These are phyloP conservation scores for Caerostris darwini DNA, from an alignment of 1,140 invertebrate genomes.

Conservation along the genomic window DNA sequence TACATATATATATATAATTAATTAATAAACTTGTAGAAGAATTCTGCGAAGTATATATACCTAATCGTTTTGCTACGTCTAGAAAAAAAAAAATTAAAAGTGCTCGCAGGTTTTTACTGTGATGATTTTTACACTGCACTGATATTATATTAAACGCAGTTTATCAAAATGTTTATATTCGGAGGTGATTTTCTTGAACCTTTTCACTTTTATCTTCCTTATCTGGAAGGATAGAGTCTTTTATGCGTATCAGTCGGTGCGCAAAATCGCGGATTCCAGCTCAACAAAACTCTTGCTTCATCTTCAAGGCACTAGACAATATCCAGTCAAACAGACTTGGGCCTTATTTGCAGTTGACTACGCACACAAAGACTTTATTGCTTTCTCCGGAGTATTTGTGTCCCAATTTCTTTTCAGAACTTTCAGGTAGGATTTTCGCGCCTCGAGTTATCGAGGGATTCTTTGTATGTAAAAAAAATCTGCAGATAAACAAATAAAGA, in stretches of 20 bases:
- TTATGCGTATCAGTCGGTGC: slow-evolving; percentile 34
- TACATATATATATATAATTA: too few species aligned
- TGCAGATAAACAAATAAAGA: slow-evolving; percentile 31
- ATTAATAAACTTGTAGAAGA: too few species aligned
- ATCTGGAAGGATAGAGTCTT: slow-evolving; percentile 46
- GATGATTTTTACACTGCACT: neutral
- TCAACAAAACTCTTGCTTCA: slow-evolving; percentile 46
- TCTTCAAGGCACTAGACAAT: slow-evolving; percentile 51
- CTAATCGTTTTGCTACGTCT: too few species aligned
- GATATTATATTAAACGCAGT: neutral
- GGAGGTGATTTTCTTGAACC: slow-evolving; percentile 5
- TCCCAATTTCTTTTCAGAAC: slow-evolving; percentile 40
- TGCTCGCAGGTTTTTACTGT: neutral
- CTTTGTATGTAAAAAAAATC: neutral
- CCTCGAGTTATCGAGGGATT: slow-evolving; percentile 34
- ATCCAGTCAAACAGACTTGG: slow-evolving; percentile 48
- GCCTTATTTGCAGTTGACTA: slow-evolving; percentile 70
- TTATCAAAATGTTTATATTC: slow-evolving; percentile 49
- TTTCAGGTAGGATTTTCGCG: slow-evolving; percentile 66
- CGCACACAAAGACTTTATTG: slow-evolving; percentile 67
- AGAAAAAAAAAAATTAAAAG: too few species aligned
- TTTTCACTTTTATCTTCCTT: slow-evolving; percentile 47
- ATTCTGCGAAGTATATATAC: too few species aligned
- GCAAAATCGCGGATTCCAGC: slow-evolving; percentile 25
- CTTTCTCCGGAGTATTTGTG: slow-evolving; percentile 63